Evolutionary conservation across 2,797 vertebrate species (phyloP).

Genomic region (Coendou prehensilis): DNA sequence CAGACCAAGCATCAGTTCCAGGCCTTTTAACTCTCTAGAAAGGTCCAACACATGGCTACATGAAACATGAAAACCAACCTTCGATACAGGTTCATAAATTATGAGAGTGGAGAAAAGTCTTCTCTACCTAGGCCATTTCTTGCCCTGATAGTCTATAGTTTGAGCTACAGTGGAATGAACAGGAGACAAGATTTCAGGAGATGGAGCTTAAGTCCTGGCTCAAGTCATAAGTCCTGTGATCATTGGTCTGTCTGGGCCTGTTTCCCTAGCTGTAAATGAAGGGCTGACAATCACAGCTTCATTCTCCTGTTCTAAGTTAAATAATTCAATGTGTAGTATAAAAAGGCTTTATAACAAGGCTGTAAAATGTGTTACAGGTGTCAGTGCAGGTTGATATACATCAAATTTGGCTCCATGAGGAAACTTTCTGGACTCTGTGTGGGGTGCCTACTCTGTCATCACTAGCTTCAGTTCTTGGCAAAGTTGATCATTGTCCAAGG

Average conservation of each 20-base stretch:
- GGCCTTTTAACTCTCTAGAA: slow-evolving; percentile 10
- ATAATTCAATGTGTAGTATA: neutral
- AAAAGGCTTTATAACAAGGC: slow-evolving; percentile 39
- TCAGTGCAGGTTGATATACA: neutral
- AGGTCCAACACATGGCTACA: slow-evolving; percentile 1
- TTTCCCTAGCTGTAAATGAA: slow-evolving; percentile 58
- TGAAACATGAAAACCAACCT: slow-evolving; percentile 27
- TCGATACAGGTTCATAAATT: neutral
- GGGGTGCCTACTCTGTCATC: slow-evolving; percentile 5
- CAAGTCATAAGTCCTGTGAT: slow-evolving; percentile 1
- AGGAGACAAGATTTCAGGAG: slow-evolving; percentile 37
- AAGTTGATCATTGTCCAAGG: neutral
- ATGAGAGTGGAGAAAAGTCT: neutral
- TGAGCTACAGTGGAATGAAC: neutral
- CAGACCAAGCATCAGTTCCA: slow-evolving; percentile 20
- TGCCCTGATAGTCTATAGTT: neutral
- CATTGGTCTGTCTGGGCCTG: slow-evolving; percentile 1
- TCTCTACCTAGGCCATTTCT: neutral
- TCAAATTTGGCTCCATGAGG: slow-evolving; percentile 46
- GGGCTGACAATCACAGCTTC: slow-evolving; percentile 9
- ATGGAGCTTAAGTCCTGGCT: neutral
- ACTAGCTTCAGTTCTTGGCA: slow-evolving; percentile 38
- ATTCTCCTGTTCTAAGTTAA: slow-evolving; percentile 35
- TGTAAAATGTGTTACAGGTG: neutral
- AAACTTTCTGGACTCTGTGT: slow-evolving; percentile 43